These are phyloP conservation scores for Drymodes brunneopygia DNA, from an alignment of 2,113 vertebrate genomes.

Conservation along the genomic window DNA sequence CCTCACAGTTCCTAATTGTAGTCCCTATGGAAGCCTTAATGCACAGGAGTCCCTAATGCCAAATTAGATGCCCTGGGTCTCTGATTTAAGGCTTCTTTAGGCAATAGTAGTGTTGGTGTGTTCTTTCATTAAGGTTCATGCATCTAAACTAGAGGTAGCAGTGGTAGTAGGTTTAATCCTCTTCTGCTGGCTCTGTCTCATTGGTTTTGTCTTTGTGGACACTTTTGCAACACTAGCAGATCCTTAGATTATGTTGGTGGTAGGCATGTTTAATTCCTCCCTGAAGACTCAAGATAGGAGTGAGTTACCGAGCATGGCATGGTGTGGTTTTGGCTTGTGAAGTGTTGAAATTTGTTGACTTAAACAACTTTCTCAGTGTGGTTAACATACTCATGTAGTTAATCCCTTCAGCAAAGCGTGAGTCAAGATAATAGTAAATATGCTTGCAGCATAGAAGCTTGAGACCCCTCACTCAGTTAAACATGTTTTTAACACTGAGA, in stretches of 20 bases:
- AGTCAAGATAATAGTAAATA: background rate
- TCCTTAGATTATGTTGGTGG: background rate
- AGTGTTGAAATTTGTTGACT: background rate
- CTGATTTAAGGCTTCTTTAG: background rate
- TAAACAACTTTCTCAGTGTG: background rate
- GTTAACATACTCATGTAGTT: background rate
- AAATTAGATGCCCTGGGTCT: background rate
- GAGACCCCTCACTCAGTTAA: background rate
- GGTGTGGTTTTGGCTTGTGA: background rate
- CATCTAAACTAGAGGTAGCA: background rate
- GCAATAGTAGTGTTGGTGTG: background rate
- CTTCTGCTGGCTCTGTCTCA: background rate
- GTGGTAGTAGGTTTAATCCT: background rate
- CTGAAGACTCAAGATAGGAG: background rate
- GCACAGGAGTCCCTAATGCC: background rate
- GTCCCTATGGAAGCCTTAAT: background rate
- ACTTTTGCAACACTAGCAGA: background rate
- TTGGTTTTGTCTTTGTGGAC: background rate
- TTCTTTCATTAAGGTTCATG: background rate
- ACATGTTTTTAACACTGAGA: background rate
- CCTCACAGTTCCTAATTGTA: background rate
- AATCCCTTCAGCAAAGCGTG: background rate
- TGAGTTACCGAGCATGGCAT: background rate
- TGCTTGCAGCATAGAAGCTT: background rate
- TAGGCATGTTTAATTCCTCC: background rate